A percentile compares a stretch with the other conserved stretches of the same genome.
phyloP scores from a whole-genome alignment of 2,113 vertebrate genomes.

The Salvator merianae region DNA sequence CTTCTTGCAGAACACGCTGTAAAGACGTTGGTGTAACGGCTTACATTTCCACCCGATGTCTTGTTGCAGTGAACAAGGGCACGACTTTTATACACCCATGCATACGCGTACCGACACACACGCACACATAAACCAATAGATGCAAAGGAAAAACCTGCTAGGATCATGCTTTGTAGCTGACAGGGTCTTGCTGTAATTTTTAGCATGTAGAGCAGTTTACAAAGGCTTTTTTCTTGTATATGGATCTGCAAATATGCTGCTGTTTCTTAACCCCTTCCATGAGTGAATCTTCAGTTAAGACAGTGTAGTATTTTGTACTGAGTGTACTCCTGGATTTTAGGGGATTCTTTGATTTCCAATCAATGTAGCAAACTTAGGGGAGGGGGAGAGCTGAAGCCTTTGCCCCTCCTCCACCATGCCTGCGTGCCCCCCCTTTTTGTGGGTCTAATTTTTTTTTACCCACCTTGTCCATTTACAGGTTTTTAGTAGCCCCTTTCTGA shows the following conservation, averaged over 20 bases:
- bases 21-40: conserved; percentile 74
- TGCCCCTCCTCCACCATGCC: conserved; percentile 16
- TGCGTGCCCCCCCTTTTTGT: neutral
- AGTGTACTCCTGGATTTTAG: conserved; percentile 63
- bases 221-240: conserved; percentile 75
- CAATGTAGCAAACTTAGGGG: conserved; percentile 77
- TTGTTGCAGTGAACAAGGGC: conserved; percentile 80
- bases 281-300: conserved; percentile 61
- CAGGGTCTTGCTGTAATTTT: conserved; percentile 78
- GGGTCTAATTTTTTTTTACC: conserved; percentile 36
- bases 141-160: conserved; percentile 67
- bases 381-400: conserved; percentile 57
- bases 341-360: conserved; percentile 69
- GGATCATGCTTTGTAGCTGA: conserved; percentile 75
- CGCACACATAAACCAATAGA: conserved; percentile 35
- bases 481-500: conserved; percentile 69
- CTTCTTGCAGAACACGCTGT: conserved; percentile 77
- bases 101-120: conserved; percentile 50
- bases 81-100: conserved; percentile 76
- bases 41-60: conserved; percentile 77
- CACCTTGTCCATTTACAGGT: conserved; percentile 62
- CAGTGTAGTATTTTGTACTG: conserved; percentile 74
- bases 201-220: conserved; percentile 78
- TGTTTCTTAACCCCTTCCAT: conserved; percentile 20
- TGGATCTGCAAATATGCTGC: conserved; percentile 69